Base-by-base conservation (phyloP, 2,113 vertebrate genomes). In the Phrynosoma blainvillii region DNA sequence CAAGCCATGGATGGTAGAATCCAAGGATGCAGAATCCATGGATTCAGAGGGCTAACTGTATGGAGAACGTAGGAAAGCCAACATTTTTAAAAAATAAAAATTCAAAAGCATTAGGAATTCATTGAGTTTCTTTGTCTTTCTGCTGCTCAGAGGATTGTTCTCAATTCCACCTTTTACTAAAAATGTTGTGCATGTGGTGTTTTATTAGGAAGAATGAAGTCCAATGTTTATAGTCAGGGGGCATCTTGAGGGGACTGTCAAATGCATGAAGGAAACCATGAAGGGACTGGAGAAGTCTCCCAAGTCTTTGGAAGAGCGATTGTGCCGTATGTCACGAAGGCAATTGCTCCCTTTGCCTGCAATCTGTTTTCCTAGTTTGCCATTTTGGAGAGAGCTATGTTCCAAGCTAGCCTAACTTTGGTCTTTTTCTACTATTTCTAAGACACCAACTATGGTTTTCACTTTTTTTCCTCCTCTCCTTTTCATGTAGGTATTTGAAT, bases 141-240 rank as follows among this genome's bases (percentile, higher is more conserved):
- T 20, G 1, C 68, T 52, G 85, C 52, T 84, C 89, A 92, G 79
- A n/a, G 27, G 68, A 62, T 42, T 36, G 25, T 52, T 52, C 27
- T 18, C 68, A 20, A 86, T 84, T 89, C 80, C 52, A 85, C 89
- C 80, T 77, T 84, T 36, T 8, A 65, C 79, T 68, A 73, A 47
- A 8, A 90, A 82, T 88, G 91, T 84, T 84, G 80, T 59, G 66
- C 40, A 71, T 14, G 3, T 81, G 86, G 87, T 84, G 0, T 88
- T 95, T 96, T 96, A 95, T 96, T 93, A 95, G 92, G 89, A 79
- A 94, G 95, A 94, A 95, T 96, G 96, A 97, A 96, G 94, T 20
- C 73, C 11, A 73, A 81, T 90, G 95, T 96, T 92, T 82, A 62
- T 95, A 91, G 85, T 8, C 93, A 91, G 71, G 88, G 66, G 80